Conservation (phyloP, 2,797 vertebrate species). For the Carapus acus region DNA sequence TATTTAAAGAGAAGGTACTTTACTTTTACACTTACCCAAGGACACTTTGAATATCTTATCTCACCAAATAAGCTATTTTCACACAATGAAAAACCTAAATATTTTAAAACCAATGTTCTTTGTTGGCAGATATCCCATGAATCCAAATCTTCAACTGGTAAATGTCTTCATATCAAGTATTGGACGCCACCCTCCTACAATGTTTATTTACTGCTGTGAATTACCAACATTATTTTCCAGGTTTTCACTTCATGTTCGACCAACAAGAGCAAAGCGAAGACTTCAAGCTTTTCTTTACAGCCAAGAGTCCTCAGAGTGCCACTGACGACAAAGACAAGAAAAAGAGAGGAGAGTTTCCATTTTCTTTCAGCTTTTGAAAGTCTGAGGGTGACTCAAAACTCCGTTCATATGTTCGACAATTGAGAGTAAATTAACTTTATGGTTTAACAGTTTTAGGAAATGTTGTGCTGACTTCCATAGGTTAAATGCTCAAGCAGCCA, state of each 20-base stretch:
- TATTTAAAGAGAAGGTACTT: conserved; percentile 71
- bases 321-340: conserved; percentile 32
- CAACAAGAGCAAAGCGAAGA: conserved; percentile 60
- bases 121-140: conserved; percentile 61
- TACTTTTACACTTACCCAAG: not conserved
- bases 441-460: too few species aligned
- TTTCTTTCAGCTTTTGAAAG: conserved; percentile 70
- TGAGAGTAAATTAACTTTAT: too few species aligned
- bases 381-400: conserved; percentile 1
- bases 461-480: too few species aligned
- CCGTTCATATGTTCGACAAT: too few species aligned
- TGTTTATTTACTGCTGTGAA: not conserved
- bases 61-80: too few species aligned
- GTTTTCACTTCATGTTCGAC: conserved; percentile 66
- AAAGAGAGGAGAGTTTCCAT: conserved; percentile 58
- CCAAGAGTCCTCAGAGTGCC: conserved; percentile 46
- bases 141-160: conserved; percentile 59
- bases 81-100: too few species aligned
- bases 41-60: too few species aligned
- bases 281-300: conserved; percentile 68
- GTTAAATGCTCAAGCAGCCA: too few species aligned
- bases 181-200: not conserved
- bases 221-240: conserved; percentile 34
- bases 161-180: conserved; percentile 25
- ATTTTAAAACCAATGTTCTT: too few species aligned